A percentile compares a stretch with the other conserved stretches of the same genome.
phyloP scores from a whole-genome alignment of 1,140 invertebrate species.

The Hylyphantes graminicola region DNA sequence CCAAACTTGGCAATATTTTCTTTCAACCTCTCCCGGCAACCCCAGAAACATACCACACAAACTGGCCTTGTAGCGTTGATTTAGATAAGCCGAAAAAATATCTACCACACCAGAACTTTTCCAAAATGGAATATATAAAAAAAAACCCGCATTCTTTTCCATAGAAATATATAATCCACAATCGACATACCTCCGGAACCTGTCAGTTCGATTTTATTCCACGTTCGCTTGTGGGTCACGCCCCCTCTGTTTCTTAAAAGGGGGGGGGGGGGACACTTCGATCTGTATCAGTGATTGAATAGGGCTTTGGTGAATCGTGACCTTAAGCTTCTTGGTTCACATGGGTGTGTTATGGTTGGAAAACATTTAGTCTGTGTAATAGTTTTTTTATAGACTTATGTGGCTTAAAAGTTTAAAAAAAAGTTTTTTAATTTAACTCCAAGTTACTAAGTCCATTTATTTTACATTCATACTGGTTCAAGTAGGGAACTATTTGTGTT shows the following conservation, averaged over 20 bases:
- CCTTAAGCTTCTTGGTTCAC: not conserved
- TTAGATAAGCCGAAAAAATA: constrained; percentile 41
- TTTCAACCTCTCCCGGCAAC: no score
- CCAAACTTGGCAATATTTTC: no score
- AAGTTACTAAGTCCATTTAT: no score
- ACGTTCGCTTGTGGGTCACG: constrained; percentile 35
- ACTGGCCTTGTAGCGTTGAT: constrained; percentile 45
- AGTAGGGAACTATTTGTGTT: no score
- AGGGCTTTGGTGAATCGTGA: not conserved
- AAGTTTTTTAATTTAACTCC: no score
- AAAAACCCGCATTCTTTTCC: constrained; percentile 28
- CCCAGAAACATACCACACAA: not conserved
- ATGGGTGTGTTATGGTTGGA: no score
- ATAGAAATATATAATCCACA: constrained; percentile 59
- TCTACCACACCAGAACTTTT: constrained; percentile 20
- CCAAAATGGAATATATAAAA: not conserved
- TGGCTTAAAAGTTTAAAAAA: no score
- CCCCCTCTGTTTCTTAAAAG: not conserved
- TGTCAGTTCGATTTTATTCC: constrained; percentile 61
- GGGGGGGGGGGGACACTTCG: constrained; percentile 40
- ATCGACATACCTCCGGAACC: constrained; percentile 54
- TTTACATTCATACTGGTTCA: no score
- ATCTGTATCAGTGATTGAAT: constrained; percentile 61
- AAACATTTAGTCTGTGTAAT: no score
- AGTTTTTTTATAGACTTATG: no score